Evolutionary conservation across 2,888 invertebrate genomes (phyloP).

Genomic region (Cryptocephalus primarius): DNA sequence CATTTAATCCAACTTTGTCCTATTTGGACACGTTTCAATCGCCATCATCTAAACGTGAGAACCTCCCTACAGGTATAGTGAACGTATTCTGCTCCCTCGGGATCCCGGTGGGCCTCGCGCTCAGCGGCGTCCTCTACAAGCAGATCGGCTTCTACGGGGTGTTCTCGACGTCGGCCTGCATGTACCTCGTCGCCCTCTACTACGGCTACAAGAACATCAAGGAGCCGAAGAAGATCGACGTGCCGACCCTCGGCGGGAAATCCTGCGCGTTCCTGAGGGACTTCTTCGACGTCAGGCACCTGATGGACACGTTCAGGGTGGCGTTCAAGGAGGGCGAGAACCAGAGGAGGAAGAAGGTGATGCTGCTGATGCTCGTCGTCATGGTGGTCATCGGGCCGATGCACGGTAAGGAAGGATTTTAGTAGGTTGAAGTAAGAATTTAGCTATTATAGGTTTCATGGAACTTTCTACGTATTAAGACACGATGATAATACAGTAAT

Average conservation of each 20-base stretch:
- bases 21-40: no score
- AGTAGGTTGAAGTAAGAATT: no score
- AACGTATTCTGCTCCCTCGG: constrained; percentile 83
- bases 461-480: no score
- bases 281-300: constrained; percentile 68
- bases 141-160: constrained; percentile 75
- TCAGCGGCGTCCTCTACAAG: constrained; percentile 70
- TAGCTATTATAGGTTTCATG: no score
- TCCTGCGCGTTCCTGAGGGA: constrained; percentile 49
- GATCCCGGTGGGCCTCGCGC: constrained; percentile 78
- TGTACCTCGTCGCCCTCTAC: constrained; percentile 63
- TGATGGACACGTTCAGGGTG: constrained; percentile 66
- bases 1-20: no score
- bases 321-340: constrained; percentile 70
- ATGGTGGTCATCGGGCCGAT: constrained; percentile 79
- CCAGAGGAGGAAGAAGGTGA: constrained; percentile 60
- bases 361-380: constrained; percentile 67
- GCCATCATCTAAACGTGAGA: no score
- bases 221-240: constrained; percentile 49
- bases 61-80: constrained; percentile 50
- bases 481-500: no score
- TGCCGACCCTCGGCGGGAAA: constrained; percentile 39
- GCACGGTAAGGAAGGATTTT: constrained; percentile 52
- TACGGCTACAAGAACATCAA: constrained; percentile 64
- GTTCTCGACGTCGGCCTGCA: constrained; percentile 62